Base-by-base conservation (phyloP, 2,888 invertebrate species). In the Omphaloscelis lunosa region DNA sequence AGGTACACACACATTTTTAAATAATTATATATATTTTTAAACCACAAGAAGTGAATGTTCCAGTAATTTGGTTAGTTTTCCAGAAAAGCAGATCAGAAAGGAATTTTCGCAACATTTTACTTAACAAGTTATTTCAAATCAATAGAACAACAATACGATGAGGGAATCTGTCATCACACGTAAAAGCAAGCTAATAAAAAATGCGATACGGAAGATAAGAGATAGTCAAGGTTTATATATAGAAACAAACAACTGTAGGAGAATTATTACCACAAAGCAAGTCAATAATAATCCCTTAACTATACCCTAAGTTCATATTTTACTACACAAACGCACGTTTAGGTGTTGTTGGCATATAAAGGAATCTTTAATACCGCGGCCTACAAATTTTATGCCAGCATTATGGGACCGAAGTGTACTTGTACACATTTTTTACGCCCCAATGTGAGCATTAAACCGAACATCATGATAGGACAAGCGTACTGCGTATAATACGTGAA, bases 381-480 rank as follows among this genome's bases (percentile, higher is more conserved):
- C 84, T 82, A 89, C 88, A 90, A 89, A 89, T 88, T 90, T 91
- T 90, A 91, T 89, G 86, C 62, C 74, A 79, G 66, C 80, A 89
- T 91, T 90, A 91, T 85, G 84, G 76, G 78, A 82, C 77, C 77
- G n/a, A 86, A 88, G 87, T 87, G 84, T 86, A 87, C 88, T 90
- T 88, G 84, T 87, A 87, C 88, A 88, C 86, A 86, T 90, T 91
- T 90, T 88, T 91, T 90, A 91, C 85, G 79, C 85, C 85, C 79
- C 85, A 86, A 85, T 85, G 88, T 83, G 82, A 80, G 80, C 84
- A 87, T 89, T 89, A 90, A 89, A 82, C 69, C 74, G 77, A 82
- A 82, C 69, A 83, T 86, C 74, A 70, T 83, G 79, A 81, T 83
- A 80, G 85, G 80, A 80, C 88, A 79, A 82, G 76, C 65, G 53